Base-by-base conservation (phyloP, 1,140 invertebrate genomes). In the Conopomorpha cramerella region DNA sequence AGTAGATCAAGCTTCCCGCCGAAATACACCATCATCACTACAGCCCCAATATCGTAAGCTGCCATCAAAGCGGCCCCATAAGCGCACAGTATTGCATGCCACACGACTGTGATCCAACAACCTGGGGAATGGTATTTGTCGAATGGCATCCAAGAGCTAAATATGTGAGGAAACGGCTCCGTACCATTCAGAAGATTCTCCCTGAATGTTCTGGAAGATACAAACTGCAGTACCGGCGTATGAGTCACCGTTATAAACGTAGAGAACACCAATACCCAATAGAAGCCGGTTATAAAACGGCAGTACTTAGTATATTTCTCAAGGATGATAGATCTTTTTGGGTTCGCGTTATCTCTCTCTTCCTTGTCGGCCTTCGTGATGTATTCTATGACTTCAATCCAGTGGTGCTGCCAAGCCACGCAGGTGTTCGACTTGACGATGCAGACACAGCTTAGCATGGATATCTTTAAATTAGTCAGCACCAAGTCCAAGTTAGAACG, bases 401-500 rank as follows among this genome's bases (percentile, higher is more conserved):
- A 74, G 7, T 47, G 39, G 0, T 33, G 23, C 44, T 67, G 65
- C 58, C 61, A 71, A 8, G 66, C 45, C 3, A 64, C 13, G 33
- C 62, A 71, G 0, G 55, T 56, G 27, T 63, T 57, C 0, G 46
- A 45, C 39, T 74, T 74, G 0, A 64, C 43, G 7, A 56, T 30
- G 28, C 61, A 66, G 13, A 74, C 52, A n/a, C 57, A 51, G 39
- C 70, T 71, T 7, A 70, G 32, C 57, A 74, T 65, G 3, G 66
- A 64, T 36, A 70, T 67, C 36, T 53, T 71, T 8, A 74, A 38
- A 39, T 74, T 74, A 3, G 52, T 61, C 10, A 67, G 31, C 0
- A 71, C 55, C 1, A 52, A 44, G 39, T 67, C 54, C 31, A 67
- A 41, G 32, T 74, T 43, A 1, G 59, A 59, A 44, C 56, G 43